A percentile compares a stretch with the other conserved stretches of the same genome.
Conservation (phyloP, 2,113 vertebrate species). For the Bos taurus region DNA sequence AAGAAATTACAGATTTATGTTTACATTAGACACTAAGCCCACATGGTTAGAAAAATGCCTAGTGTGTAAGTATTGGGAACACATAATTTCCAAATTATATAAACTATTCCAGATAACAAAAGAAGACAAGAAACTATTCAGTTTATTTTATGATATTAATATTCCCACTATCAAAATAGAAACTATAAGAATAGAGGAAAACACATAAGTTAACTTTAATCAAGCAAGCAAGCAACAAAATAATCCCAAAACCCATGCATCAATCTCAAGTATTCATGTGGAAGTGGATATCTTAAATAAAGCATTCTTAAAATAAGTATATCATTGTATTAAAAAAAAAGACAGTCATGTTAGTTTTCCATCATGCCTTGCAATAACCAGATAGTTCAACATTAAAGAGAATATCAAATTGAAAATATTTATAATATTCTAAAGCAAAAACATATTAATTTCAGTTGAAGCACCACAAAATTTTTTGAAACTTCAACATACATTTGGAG, state of each 20-base stretch:
- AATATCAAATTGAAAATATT: not conserved
- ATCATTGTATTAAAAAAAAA: not conserved
- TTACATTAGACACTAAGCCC: not conserved
- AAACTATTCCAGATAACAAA: not conserved
- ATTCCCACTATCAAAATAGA: not conserved
- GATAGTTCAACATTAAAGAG: not conserved
- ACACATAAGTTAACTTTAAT: not conserved
- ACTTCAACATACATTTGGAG: not conserved
- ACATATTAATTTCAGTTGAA: not conserved
- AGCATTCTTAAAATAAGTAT: not conserved
- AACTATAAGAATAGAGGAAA: not conserved
- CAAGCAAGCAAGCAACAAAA: not conserved
- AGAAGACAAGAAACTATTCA: not conserved
- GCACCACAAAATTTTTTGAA: not conserved
- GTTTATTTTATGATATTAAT: not conserved
- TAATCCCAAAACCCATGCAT: not conserved
- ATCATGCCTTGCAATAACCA: not conserved
- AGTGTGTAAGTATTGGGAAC: not conserved
- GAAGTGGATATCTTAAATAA: not conserved
- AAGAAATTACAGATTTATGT: not conserved
- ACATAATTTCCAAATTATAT: not conserved
- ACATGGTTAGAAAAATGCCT: not conserved
- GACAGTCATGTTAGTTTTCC: not conserved
- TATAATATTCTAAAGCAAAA: not conserved
- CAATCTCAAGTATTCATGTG: not conserved